Conservation (phyloP, 92 coral and sea anemone species). For the Zoanthus gigantus region DNA sequence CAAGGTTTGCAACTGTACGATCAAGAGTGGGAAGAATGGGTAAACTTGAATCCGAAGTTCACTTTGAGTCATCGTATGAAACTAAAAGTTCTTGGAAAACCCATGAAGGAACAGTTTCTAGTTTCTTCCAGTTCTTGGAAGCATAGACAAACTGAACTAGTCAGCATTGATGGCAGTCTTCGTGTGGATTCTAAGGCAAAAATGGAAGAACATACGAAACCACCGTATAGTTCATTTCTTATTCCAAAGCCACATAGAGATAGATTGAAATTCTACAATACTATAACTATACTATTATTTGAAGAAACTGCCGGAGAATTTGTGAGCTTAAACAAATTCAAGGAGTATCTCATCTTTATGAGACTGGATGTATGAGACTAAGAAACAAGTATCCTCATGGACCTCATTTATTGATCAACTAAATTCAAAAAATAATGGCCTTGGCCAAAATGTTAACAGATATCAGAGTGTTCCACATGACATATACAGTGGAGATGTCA, state of each 20-base stretch:
- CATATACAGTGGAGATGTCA: not conserved
- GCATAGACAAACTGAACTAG: too few relatives aligned
- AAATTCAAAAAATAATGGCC: not conserved
- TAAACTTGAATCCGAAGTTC: too few relatives aligned
- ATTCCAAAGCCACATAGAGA: not conserved
- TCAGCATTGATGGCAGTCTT: too few relatives aligned
- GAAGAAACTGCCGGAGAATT: not conserved
- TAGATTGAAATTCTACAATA: not conserved
- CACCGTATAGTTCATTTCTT: not conserved
- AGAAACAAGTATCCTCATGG: not conserved
- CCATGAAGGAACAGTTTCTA: too few relatives aligned
- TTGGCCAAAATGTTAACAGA: not conserved
- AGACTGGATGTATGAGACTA: conserved; percentile 7
- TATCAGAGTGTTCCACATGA: not conserved
- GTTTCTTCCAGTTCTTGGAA: too few relatives aligned
- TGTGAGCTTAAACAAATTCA: not conserved
- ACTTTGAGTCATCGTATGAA: too few relatives aligned
- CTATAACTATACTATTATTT: not conserved
- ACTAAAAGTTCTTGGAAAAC: too few relatives aligned
- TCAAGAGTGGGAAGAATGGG: too few relatives aligned
- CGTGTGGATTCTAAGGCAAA: too few relatives aligned
- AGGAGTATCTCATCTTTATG: not conserved
- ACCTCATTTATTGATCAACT: not conserved
- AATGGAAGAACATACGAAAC: not conserved
- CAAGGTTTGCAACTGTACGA: too few relatives aligned